Conservation (phyloP, 2,888 invertebrate species). For the Acronicta aceris region DNA sequence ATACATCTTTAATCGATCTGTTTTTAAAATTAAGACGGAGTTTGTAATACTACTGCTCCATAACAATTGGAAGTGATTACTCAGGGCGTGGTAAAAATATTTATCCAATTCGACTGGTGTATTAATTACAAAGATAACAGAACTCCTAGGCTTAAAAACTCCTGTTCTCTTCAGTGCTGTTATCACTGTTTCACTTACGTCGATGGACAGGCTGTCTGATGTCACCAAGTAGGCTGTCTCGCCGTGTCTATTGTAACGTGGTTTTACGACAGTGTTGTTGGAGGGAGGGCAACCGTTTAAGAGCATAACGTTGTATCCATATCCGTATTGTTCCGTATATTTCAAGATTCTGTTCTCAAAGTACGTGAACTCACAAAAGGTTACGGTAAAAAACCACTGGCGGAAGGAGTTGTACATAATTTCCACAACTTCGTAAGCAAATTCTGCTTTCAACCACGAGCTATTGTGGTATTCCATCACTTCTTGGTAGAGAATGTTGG, state of each 20-base stretch:
- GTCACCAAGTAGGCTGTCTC: constrained; percentile 81
- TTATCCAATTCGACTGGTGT: constrained; percentile 69
- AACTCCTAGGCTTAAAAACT: constrained; percentile 80
- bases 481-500: constrained; percentile 68
- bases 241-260: constrained; percentile 80
- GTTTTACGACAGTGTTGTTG: constrained; percentile 73
- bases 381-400: constrained; percentile 84
- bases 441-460: constrained; percentile 70
- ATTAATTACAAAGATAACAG: constrained; percentile 81
- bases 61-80: constrained; percentile 83
- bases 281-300: constrained; percentile 76
- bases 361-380: constrained; percentile 84
- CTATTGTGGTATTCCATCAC: constrained; percentile 73
- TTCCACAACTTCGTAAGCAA: constrained; percentile 76
- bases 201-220: constrained; percentile 70
- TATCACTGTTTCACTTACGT: constrained; percentile 74
- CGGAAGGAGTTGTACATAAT: constrained; percentile 80
- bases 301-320: constrained; percentile 81
- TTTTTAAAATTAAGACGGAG: constrained; percentile 77
- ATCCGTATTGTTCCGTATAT: constrained; percentile 77
- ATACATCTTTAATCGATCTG: constrained; percentile 78
- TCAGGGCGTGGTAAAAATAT: constrained; percentile 78
- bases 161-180: constrained; percentile 77
- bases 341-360: constrained; percentile 83
- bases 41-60: constrained; percentile 88